Conservation (phyloP, 2,888 invertebrate genomes). For the Furcula furcula region DNA sequence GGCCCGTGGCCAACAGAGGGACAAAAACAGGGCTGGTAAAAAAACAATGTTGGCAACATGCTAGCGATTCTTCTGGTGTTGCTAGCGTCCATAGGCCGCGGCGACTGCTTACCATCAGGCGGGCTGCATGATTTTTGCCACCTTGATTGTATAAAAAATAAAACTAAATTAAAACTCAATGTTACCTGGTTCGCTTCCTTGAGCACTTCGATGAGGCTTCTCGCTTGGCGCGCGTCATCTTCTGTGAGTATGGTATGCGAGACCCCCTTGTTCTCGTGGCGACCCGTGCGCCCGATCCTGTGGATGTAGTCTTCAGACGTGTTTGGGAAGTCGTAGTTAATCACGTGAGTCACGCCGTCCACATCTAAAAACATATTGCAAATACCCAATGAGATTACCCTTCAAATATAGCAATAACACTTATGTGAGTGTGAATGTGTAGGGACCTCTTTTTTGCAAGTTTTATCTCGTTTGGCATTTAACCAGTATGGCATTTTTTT, state of each 20-base stretch:
- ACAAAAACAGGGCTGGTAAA: too few relatives aligned
- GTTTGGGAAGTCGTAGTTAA: conserved; percentile 89
- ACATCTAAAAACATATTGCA: conserved; percentile 86
- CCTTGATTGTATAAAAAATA: too few relatives aligned
- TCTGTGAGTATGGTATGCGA: conserved; percentile 88
- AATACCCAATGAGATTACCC: not conserved
- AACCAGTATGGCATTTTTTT: not conserved
- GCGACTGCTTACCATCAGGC: too few relatives aligned
- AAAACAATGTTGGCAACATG: too few relatives aligned
- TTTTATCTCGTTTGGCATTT: too few relatives aligned
- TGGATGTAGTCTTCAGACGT: conserved; percentile 91
- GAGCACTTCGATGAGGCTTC: conserved; percentile 84
- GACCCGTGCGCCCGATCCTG: conserved; percentile 87
- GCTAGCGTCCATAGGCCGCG: too few relatives aligned
- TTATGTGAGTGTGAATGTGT: too few relatives aligned
- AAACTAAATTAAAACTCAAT: too few relatives aligned
- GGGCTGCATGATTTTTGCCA: too few relatives aligned
- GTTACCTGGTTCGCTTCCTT: conserved; percentile 87
- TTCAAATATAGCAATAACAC: not conserved
- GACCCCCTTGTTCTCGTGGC: conserved; percentile 85
- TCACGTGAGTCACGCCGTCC: conserved; percentile 88
- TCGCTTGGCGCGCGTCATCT: conserved; percentile 84
- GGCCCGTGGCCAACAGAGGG: too few relatives aligned
- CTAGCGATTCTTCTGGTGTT: too few relatives aligned
- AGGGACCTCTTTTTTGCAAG: too few relatives aligned